These are phyloP conservation scores for Takifugu flavidus DNA, from an alignment of 2,113 vertebrate species.

Conservation along the genomic window DNA sequence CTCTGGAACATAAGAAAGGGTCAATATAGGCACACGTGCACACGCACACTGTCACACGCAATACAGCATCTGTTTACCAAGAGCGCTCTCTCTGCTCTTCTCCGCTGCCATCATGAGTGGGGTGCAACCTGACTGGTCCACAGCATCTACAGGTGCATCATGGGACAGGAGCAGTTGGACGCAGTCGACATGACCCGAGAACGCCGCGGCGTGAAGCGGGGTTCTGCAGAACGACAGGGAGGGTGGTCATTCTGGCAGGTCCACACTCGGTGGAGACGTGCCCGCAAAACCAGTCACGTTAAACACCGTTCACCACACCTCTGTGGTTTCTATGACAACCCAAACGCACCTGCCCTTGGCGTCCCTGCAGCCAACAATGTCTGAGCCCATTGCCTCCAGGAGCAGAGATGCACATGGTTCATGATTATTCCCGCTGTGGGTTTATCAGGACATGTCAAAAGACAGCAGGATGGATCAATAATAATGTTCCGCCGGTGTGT, in stretches of 20 bases:
- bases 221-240: conserved; percentile 67
- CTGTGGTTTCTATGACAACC: neutral
- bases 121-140: conserved; percentile 80
- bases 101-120: conserved; percentile 90
- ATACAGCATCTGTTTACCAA: conserved; percentile 72
- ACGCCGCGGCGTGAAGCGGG: conserved; percentile 91
- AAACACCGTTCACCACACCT: too few relatives aligned
- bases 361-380: conserved; percentile 86
- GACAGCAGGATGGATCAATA: neutral
- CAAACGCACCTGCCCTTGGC: conserved; percentile 84
- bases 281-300: neutral
- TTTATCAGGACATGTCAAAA: too few relatives aligned
- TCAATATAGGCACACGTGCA: neutral
- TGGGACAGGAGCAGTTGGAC: conserved; percentile 90
- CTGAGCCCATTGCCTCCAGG: conserved; percentile 87
- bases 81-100: conserved; percentile 76
- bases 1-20: conserved; percentile 69
- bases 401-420: conserved; percentile 89
- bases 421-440: conserved; percentile 85
- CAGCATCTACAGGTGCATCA: conserved; percentile 78
- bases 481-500: neutral
- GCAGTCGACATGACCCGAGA: conserved; percentile 86
- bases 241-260: neutral
- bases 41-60: neutral
- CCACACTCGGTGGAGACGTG: neutral